Conservation (phyloP, 1,140 invertebrate genomes). For the Tetraneura akinire region DNA sequence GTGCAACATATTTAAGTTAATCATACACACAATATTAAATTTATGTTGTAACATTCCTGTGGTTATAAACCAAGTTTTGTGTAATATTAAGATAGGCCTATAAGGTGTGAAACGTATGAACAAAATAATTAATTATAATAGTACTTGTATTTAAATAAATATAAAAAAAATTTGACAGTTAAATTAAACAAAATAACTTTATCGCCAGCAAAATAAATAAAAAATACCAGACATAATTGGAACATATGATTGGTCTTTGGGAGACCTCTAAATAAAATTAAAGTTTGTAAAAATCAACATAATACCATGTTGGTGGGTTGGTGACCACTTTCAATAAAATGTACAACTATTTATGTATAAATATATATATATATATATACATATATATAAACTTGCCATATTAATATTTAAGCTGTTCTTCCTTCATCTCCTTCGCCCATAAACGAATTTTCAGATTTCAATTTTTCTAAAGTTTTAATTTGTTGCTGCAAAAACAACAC, state of each 20-base stretch:
- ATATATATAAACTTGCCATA: constrained; percentile 48
- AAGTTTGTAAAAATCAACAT: constrained; percentile 49
- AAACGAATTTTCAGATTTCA: constrained; percentile 90
- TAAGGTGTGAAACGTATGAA: neutral
- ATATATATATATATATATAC: too few relatives aligned
- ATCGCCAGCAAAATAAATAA: constrained; percentile 5
- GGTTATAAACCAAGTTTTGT: too few relatives aligned
- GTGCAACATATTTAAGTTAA: neutral
- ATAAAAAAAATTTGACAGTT: constrained; percentile 28
- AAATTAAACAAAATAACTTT: constrained; percentile 18
- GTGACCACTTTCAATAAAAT: constrained; percentile 4
- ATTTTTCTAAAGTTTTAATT: constrained; percentile 83
- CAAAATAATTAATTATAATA: constrained; percentile 22
- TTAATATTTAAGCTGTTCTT: constrained; percentile 27
- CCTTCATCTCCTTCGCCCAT: constrained; percentile 70
- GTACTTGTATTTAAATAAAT: constrained; percentile 45
- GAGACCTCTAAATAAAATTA: constrained; percentile 38
- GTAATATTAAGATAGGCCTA: neutral
- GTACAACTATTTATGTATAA: constrained; percentile 44
- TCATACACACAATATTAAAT: neutral
- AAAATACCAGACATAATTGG: constrained; percentile 39
- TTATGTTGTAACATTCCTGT: neutral
- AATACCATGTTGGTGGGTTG: constrained; percentile 25
- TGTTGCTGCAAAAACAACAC: constrained; percentile 89
- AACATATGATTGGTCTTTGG: constrained; percentile 42